Percentiles rank a stretch among this genome's conserved stretches.
Evolutionary conservation across 2,113 vertebrate species (phyloP).

Genomic region (Maccullochella peelii): DNA sequence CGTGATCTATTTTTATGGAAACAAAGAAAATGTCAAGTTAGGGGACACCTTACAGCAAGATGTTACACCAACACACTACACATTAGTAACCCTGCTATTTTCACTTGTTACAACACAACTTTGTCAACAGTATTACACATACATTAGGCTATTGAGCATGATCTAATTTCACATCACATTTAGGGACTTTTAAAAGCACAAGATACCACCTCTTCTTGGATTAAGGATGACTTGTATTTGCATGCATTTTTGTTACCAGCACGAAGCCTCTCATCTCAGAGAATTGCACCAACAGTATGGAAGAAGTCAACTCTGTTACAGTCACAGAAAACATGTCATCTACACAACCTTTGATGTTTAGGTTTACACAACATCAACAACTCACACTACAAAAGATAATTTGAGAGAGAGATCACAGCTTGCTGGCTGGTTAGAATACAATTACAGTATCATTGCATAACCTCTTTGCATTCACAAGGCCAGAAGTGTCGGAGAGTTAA

Average conservation of each 20-base stretch:
- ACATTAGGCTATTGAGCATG: slow-evolving; percentile 52
- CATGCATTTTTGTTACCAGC: slow-evolving; percentile 92
- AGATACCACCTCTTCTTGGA: slow-evolving; percentile 55
- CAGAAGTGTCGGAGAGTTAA: slow-evolving; percentile 93
- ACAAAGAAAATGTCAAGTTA: slow-evolving; percentile 68
- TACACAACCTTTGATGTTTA: slow-evolving; percentile 64
- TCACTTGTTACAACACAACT: slow-evolving; percentile 69
- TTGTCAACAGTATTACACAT: slow-evolving; percentile 65
- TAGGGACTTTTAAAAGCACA: slow-evolving; percentile 75
- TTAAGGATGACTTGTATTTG: slow-evolving; percentile 81
- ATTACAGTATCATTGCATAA: slow-evolving; percentile 67
- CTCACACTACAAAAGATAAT: slow-evolving; percentile 67
- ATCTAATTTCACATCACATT: slow-evolving; percentile 86
- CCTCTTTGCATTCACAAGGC: slow-evolving; percentile 77
- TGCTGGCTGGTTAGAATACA: slow-evolving; percentile 65
- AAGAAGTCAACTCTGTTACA: slow-evolving; percentile 84
- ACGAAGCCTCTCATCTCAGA: slow-evolving; percentile 80
- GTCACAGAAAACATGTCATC: slow-evolving; percentile 70
- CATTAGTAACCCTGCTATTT: slow-evolving; percentile 68
- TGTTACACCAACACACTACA: slow-evolving; percentile 70
- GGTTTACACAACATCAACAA: slow-evolving; percentile 68
- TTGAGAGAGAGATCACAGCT: slow-evolving; percentile 65
- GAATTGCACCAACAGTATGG: slow-evolving; percentile 85
- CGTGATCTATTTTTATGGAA: slow-evolving; percentile 88
- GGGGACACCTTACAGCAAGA: slow-evolving; percentile 70